phyloP scores from a whole-genome alignment of 2,888 invertebrate species.

The Ormyrus pomaceus region DNA sequence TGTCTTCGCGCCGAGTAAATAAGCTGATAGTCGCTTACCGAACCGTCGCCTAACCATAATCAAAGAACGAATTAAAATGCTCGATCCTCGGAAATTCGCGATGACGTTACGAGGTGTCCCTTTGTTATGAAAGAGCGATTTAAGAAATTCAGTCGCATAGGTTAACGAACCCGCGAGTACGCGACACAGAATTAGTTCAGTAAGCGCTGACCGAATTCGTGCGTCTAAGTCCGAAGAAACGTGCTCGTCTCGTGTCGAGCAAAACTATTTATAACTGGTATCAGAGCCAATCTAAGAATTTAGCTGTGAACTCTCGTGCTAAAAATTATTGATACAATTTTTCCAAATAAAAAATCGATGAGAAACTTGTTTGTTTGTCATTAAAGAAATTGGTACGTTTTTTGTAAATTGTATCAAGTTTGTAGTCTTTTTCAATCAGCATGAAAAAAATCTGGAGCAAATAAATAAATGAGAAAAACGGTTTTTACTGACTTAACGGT shows the following conservation, averaged over 20 bases:
- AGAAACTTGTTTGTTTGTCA: no score
- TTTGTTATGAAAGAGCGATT: slow-evolving; percentile 35
- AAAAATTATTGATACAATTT: slow-evolving; percentile 15
- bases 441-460: no score
- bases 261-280: slow-evolving; percentile 69
- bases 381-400: no score
- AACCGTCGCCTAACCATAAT: no score
- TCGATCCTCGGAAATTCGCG: background rate
- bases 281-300: slow-evolving; percentile 62
- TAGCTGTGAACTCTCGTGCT: slow-evolving; percentile 12
- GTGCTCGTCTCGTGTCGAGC: slow-evolving; percentile 63
- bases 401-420: no score
- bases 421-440: no score
- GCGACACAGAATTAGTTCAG: slow-evolving; percentile 71
- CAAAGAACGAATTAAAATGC: background rate
- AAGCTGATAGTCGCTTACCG: no score
- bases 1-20: no score
- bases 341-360: background rate
- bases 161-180: slow-evolving; percentile 70
- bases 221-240: slow-evolving; percentile 62
- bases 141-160: slow-evolving; percentile 59
- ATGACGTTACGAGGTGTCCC: background rate
- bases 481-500: no score
- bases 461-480: no score
- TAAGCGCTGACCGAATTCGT: slow-evolving; percentile 69